Evolutionary conservation across 1,140 invertebrate species (phyloP).

Genomic region (Thrips palmi): DNA sequence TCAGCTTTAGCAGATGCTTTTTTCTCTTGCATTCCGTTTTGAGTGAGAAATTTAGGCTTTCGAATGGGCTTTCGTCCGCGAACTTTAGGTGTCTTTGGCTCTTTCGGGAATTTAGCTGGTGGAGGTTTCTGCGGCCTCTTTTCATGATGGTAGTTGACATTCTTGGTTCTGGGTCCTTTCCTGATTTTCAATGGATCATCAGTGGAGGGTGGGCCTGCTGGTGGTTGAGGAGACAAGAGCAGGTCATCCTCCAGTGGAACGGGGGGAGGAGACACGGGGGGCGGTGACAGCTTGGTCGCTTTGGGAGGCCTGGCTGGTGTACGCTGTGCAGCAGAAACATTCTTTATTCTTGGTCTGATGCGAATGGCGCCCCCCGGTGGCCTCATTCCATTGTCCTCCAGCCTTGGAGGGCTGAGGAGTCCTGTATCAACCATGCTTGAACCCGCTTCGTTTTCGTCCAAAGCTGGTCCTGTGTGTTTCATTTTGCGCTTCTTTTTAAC

Average conservation of each 20-base stretch:
- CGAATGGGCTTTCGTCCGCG: background rate
- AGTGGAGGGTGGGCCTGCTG: too few species aligned
- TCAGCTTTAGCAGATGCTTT: constrained; percentile 7
- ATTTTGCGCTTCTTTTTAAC: constrained; percentile 12
- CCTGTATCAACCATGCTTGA: constrained; percentile 10
- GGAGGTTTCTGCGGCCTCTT: constrained; percentile 26
- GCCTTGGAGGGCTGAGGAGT: constrained; percentile 4
- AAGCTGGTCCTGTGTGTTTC: constrained; percentile 27
- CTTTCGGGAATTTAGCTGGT: constrained; percentile 26
- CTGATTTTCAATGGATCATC: too few species aligned
- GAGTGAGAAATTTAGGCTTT: too few species aligned
- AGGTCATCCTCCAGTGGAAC: too few species aligned
- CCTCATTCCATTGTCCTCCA: constrained; percentile 11
- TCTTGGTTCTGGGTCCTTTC: constrained; percentile 37
- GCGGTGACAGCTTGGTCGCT: constrained; percentile 20
- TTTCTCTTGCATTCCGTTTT: constrained; percentile 8
- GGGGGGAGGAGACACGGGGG: too few species aligned
- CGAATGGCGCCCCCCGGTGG: constrained; percentile 1
- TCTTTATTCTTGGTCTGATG: constrained; percentile 13
- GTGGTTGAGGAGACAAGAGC: too few species aligned
- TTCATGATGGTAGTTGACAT: constrained; percentile 38
- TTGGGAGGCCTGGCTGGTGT: constrained; percentile 14
- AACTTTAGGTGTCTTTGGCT: constrained; percentile 15
- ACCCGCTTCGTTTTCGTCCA: constrained; percentile 24
- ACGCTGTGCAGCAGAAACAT: constrained; percentile 18